These are phyloP conservation scores for Drosophila affinis DNA, from an alignment of 2,888 invertebrate genomes.

Conservation along the genomic window DNA sequence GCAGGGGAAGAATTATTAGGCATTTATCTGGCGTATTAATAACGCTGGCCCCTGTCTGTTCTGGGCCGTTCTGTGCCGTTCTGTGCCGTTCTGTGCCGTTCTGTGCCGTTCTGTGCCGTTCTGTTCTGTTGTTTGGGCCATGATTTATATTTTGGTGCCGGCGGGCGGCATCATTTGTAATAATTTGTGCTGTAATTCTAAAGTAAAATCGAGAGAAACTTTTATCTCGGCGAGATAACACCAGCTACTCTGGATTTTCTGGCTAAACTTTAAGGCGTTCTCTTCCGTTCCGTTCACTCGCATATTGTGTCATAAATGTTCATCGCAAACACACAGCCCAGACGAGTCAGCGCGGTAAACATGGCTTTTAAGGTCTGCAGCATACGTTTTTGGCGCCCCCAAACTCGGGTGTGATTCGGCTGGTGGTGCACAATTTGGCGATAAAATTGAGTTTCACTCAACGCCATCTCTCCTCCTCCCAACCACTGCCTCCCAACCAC, in stretches of 20 bases:
- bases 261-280: slow-evolving; percentile 27
- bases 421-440: slow-evolving; percentile 42
- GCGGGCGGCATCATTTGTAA: slow-evolving; percentile 71
- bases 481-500: slow-evolving; percentile 1
- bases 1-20: slow-evolving; percentile 61
- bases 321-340: slow-evolving; percentile 39
- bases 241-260: slow-evolving; percentile 22
- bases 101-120: background rate
- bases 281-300: slow-evolving; percentile 3
- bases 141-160: slow-evolving; percentile 70
- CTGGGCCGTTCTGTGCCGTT: background rate
- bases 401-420: slow-evolving; percentile 14
- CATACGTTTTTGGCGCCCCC: slow-evolving; percentile 60
- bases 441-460: slow-evolving; percentile 75
- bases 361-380: slow-evolving; percentile 58
- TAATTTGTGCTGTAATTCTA: slow-evolving; percentile 67
- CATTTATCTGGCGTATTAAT: slow-evolving; percentile 68
- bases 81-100: slow-evolving; percentile 8
- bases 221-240: slow-evolving; percentile 46
- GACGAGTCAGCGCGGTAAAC: slow-evolving; percentile 14
- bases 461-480: slow-evolving; percentile 13
- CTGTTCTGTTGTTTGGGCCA: slow-evolving; percentile 26
- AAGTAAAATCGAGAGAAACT: slow-evolving; percentile 44
- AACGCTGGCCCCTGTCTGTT: slow-evolving; percentile 26
- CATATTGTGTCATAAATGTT: slow-evolving; percentile 68